A percentile compares a stretch with the other conserved stretches of the same genome.
phyloP scores from a whole-genome alignment of 1,140 invertebrate species.

The Panonychus citri region DNA sequence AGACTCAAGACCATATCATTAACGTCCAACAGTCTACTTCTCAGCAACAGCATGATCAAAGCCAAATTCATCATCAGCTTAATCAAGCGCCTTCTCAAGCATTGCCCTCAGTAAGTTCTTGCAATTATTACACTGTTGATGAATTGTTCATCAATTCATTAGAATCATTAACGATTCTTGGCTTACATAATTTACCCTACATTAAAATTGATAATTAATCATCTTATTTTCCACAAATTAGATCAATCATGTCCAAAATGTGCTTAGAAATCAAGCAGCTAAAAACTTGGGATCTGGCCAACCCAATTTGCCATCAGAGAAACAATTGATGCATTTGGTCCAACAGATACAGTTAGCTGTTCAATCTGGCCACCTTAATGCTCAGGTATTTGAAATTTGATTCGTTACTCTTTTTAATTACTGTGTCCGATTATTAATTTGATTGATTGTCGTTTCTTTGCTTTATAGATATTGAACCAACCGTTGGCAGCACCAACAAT shows the following conservation, averaged over 20 bases:
- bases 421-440: background rate
- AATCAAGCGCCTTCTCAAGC: background rate
- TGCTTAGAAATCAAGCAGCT: background rate
- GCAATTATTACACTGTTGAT: too few relatives aligned
- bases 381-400: conserved; percentile 27
- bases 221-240: background rate
- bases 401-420: background rate
- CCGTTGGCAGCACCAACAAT: conserved; percentile 77
- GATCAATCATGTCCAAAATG: conserved; percentile 1
- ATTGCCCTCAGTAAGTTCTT: background rate
- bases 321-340: conserved; percentile 50
- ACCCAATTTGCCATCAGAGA: conserved; percentile 8
- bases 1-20: background rate
- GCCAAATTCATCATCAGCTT: background rate
- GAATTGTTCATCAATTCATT: too few relatives aligned
- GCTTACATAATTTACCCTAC: too few relatives aligned
- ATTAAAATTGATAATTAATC: too few relatives aligned
- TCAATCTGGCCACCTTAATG: conserved; percentile 64
- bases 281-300: background rate
- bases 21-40: background rate
- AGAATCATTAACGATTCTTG: too few relatives aligned
- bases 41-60: background rate
- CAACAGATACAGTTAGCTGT: conserved; percentile 86
- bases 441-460: background rate
- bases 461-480: conserved; percentile 59